These are phyloP conservation scores for Microcebus ravelobensis DNA, from an alignment of 2,113 vertebrate species.

Conservation along the genomic window DNA sequence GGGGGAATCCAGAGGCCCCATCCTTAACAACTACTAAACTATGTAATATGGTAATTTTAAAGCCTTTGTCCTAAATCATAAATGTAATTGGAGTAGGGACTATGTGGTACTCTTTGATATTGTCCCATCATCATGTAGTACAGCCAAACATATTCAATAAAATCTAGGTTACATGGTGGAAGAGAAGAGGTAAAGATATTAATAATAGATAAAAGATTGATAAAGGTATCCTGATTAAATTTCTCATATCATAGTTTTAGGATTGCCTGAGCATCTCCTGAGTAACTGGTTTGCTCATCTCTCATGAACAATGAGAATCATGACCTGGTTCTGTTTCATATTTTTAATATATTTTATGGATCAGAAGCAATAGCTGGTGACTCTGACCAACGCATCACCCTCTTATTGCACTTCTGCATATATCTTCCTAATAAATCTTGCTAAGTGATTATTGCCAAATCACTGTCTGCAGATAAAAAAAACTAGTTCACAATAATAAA, in stretches of 20 bases:
- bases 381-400: background rate
- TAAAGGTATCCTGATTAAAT: background rate
- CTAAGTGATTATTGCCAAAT: background rate
- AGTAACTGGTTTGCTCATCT: background rate
- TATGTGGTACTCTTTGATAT: background rate
- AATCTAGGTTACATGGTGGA: background rate
- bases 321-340: background rate
- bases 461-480: background rate
- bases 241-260: background rate
- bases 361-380: background rate
- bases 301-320: background rate
- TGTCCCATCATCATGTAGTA: background rate
- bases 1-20: background rate
- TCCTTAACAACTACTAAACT: background rate
- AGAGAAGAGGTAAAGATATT: background rate
- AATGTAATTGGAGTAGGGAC: background rate
- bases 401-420: background rate
- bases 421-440: background rate
- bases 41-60: background rate
- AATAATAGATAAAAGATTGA: background rate
- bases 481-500: background rate
- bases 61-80: background rate
- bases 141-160: background rate
- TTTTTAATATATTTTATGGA: background rate
- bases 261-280: background rate